phyloP scores from a whole-genome alignment of 2,113 vertebrate species.

The Xyrauchen texanus region DNA sequence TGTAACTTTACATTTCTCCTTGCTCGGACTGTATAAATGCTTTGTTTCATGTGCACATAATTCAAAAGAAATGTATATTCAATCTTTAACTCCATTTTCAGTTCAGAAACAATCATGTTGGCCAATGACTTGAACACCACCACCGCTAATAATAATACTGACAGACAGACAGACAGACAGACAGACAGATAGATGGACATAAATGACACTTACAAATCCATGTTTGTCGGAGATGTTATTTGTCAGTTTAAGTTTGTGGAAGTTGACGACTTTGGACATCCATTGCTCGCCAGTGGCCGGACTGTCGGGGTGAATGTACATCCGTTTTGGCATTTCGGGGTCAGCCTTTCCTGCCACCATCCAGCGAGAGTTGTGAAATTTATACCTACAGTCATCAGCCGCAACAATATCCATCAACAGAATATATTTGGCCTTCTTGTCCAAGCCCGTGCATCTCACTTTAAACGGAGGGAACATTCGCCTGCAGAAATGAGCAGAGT shows the following conservation, averaged over 20 bases:
- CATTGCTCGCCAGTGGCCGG: conserved; percentile 97
- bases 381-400: conserved; percentile 98
- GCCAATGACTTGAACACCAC: not conserved
- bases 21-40: too few relatives aligned
- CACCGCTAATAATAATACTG: not conserved
- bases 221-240: conserved; percentile 99
- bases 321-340: conserved; percentile 98
- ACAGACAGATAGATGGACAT: not conserved
- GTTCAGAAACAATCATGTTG: not conserved
- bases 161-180: not conserved
- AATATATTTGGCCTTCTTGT: conserved; percentile 99
- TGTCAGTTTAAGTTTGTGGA: conserved; percentile 99
- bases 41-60: too few relatives aligned
- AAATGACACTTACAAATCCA: conserved; percentile 93
- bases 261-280: conserved; percentile 99
- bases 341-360: conserved; percentile 99
- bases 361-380: conserved; percentile 99
- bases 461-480: conserved; percentile 99
- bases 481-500: conserved; percentile 67
- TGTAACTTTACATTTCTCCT: not conserved
- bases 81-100: not conserved
- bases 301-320: conserved; percentile 99
- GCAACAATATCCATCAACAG: conserved; percentile 98
- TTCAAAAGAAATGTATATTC: not conserved
- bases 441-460: conserved; percentile 97